Percentiles rank a stretch among this genome's conserved stretches.
Evolutionary conservation across 2,888 invertebrate genomes (phyloP).

Genomic region (Eupeodes luniger): DNA sequence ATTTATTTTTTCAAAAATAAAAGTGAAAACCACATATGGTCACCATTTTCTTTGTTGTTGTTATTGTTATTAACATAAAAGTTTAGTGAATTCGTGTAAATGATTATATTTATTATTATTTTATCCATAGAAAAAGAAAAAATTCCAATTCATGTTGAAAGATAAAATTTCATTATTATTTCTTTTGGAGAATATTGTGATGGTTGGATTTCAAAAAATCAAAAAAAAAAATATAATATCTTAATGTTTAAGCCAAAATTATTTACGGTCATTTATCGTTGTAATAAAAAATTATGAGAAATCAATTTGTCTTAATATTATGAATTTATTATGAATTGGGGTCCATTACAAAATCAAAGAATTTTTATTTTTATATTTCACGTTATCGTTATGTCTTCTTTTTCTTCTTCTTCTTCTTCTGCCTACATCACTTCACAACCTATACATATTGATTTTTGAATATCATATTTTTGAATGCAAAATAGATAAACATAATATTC

Average conservation of each 20-base stretch:
- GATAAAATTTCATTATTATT: conserved; percentile 6
- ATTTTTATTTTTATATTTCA: conserved; percentile 2
- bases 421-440: no score
- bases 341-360: conserved; percentile 11
- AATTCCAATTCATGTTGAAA: conserved; percentile 27
- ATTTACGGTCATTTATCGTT: conserved; percentile 25
- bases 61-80: conserved; percentile 23
- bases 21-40: conserved; percentile 21
- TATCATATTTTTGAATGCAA: background rate
- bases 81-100: conserved; percentile 18
- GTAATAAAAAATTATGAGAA: conserved; percentile 37
- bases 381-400: background rate
- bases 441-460: background rate
- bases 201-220: background rate
- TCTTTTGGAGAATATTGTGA: background rate
- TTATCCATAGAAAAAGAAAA: background rate
- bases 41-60: background rate
- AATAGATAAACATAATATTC: conserved; percentile 10
- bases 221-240: background rate
- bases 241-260: conserved; percentile 9
- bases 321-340: background rate
- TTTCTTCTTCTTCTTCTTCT: no score
- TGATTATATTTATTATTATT: conserved; percentile 17
- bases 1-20: conserved; percentile 4
- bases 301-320: conserved; percentile 29